A percentile compares a stretch with the other conserved stretches of the same genome.
Evolutionary conservation across 2,113 vertebrate genomes (phyloP).

Genomic region (Colistium nudipinnis): DNA sequence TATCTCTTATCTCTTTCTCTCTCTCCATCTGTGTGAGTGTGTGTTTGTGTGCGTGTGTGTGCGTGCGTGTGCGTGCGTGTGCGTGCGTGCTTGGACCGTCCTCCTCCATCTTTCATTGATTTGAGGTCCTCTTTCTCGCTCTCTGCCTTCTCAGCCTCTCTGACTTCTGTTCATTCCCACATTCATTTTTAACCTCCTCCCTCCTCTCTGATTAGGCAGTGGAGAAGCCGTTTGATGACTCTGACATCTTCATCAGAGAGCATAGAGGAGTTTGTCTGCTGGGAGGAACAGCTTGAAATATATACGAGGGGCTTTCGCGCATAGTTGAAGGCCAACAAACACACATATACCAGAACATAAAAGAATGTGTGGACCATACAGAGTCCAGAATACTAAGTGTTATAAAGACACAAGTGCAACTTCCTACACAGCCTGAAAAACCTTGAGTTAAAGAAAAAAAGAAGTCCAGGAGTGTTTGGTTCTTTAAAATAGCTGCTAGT

Average conservation of each 20-base stretch:
- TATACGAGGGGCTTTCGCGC: not conserved
- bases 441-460: not conserved
- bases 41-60: no score
- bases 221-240: constrained; percentile 34
- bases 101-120: constrained; percentile 14
- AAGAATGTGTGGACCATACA: not conserved
- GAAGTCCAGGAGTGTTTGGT: no score
- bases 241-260: constrained; percentile 48
- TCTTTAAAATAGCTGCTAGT: no score
- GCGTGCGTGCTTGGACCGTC: no score
- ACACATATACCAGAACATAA: not conserved
- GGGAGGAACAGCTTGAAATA: not conserved
- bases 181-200: constrained; percentile 35
- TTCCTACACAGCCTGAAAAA: no score
- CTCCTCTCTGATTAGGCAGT: constrained; percentile 18
- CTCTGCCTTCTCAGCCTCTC: not conserved
- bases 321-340: not conserved
- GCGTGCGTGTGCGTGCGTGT: no score
- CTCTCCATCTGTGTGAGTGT: not conserved
- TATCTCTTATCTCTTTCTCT: constrained; percentile 1
- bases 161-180: not conserved
- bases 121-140: not conserved
- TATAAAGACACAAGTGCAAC: no score
- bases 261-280: no score
- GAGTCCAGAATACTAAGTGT: not conserved